A percentile compares a stretch with the other conserved stretches of the same genome.
Evolutionary conservation across 2,113 vertebrate genomes (phyloP).

Genomic region (Clarias gariepinus): DNA sequence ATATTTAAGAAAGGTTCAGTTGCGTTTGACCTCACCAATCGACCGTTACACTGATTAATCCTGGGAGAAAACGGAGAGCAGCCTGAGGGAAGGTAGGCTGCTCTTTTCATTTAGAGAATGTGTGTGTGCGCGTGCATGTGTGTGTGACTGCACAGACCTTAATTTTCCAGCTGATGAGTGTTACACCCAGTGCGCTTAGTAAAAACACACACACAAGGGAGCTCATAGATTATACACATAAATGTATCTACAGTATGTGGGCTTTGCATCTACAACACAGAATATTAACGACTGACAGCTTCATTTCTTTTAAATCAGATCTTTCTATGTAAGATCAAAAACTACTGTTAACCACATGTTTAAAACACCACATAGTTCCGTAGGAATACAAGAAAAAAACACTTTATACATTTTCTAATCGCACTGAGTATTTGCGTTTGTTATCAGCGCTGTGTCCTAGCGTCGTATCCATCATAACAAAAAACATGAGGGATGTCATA

Average conservation of each 20-base stretch:
- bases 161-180: constrained; percentile 39
- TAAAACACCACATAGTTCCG: neutral
- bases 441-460: neutral
- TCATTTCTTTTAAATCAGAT: neutral
- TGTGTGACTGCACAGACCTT: constrained; percentile 29
- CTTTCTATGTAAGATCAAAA: neutral
- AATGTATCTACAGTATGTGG: neutral
- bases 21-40: constrained; percentile 48
- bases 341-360: neutral
- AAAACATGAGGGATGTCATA: neutral
- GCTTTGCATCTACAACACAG: neutral
- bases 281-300: neutral
- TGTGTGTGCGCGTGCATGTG: constrained; percentile 20
- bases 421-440: neutral
- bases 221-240: neutral
- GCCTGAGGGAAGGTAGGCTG: constrained; percentile 47
- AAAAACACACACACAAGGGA: constrained; percentile 11
- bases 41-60: constrained; percentile 53
- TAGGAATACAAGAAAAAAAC: neutral
- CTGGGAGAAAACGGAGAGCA: constrained; percentile 30
- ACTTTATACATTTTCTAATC: neutral
- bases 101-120: constrained; percentile 33
- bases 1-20: neutral
- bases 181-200: constrained; percentile 17
- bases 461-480: neutral